Conservation (phyloP, 35 echinoderm and acorn worm species). For the Apostichopus parvimensis region DNA sequence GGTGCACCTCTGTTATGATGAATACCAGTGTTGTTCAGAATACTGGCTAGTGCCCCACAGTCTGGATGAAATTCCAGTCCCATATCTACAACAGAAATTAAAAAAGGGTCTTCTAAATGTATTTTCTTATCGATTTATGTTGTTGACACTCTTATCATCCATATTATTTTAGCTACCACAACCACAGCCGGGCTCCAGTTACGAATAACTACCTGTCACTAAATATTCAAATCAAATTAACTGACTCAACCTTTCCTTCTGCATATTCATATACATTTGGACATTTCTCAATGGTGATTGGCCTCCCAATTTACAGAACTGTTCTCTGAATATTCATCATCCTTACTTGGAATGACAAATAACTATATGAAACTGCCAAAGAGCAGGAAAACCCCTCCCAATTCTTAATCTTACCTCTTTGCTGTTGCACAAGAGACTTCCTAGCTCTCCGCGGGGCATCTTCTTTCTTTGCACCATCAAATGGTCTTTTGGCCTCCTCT, state of each 20-base stretch:
- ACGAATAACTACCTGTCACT: too few relatives aligned
- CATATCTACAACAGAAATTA: constrained; percentile 22
- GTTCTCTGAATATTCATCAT: background rate
- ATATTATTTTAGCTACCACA: too few relatives aligned
- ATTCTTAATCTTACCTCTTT: constrained; percentile 9
- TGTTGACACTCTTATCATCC: too few relatives aligned
- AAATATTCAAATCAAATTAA: too few relatives aligned
- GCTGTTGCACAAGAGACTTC: constrained; percentile 50
- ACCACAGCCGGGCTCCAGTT: too few relatives aligned
- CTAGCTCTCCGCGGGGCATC: background rate
- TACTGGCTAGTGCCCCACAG: constrained; percentile 63
- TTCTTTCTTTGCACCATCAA: background rate
- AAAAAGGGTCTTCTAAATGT: background rate
- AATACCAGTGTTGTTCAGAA: constrained; percentile 66
- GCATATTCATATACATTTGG: too few relatives aligned
- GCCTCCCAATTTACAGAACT: too few relatives aligned
- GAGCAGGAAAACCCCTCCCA: too few relatives aligned
- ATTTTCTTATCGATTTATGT: too few relatives aligned
- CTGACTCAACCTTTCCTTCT: too few relatives aligned
- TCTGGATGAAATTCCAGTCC: constrained; percentile 57
- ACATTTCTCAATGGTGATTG: too few relatives aligned
- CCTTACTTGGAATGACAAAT: background rate
- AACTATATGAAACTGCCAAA: background rate
- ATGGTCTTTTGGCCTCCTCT: background rate
- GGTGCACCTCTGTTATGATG: background rate